phyloP scores from a whole-genome alignment of 2,888 invertebrate species.

The Drosophila quinaria region DNA sequence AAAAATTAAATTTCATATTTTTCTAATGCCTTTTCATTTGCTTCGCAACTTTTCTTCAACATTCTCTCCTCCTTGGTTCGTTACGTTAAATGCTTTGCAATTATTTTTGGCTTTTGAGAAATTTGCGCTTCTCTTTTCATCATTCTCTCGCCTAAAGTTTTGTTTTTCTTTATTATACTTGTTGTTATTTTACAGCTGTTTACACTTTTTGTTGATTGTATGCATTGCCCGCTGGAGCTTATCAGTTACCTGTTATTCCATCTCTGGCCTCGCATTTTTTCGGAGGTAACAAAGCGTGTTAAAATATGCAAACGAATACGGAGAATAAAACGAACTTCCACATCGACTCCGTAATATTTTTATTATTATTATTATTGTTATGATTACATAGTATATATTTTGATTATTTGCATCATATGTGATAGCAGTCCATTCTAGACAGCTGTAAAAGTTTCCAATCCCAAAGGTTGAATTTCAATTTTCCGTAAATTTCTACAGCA shows the following conservation, averaged over 20 bases:
- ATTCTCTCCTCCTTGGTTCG: background rate
- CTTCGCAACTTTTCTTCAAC: constrained; percentile 7
- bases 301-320: constrained; percentile 48
- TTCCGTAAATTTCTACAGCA: background rate
- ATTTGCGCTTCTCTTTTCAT: constrained; percentile 38
- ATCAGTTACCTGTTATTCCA: constrained; percentile 27
- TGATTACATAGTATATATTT: constrained; percentile 26
- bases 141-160: constrained; percentile 27
- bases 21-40: constrained; percentile 50
- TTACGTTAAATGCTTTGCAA: constrained; percentile 56
- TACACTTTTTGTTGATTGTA: constrained; percentile 69
- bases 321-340: background rate
- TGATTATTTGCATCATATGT: constrained; percentile 23
- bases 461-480: constrained; percentile 11
- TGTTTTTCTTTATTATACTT: constrained; percentile 11
- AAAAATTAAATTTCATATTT: constrained; percentile 47
- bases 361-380: constrained; percentile 24
- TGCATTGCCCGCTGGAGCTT: constrained; percentile 66
- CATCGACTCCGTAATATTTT: constrained; percentile 21
- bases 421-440: constrained; percentile 1
- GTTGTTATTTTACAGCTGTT: constrained; percentile 39
- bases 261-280: constrained; percentile 2
- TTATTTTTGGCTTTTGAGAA: constrained; percentile 50
- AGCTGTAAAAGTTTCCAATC: constrained; percentile 10
- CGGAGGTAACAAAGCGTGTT: constrained; percentile 49